Evolutionary conservation across 2,888 invertebrate species (phyloP).

Genomic region (Brenthis daphne): DNA sequence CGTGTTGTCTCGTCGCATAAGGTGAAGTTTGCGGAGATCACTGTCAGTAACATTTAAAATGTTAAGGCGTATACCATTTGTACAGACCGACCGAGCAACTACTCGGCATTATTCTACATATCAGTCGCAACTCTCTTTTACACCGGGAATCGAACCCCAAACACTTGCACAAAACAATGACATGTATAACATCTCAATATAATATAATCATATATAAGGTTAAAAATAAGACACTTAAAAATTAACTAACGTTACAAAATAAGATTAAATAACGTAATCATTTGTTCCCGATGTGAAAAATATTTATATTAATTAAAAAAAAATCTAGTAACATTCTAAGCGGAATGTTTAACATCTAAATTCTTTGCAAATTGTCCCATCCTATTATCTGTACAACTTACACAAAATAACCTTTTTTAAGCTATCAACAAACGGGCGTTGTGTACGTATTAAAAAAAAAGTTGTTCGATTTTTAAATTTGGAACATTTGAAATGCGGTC

Average conservation of each 20-base stretch:
- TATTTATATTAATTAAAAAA: conserved; percentile 66
- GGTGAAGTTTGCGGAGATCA: conserved; percentile 53
- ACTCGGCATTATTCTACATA: conserved; percentile 71
- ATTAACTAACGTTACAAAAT: conserved; percentile 82
- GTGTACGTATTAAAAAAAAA: conserved; percentile 67
- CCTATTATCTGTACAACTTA: conserved; percentile 81
- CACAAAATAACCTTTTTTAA: conserved; percentile 75
- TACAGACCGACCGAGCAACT: conserved; percentile 67
- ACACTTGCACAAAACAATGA: conserved; percentile 80
- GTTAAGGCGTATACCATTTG: conserved; percentile 80
- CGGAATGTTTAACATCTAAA: conserved; percentile 82
- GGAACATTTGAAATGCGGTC: conserved; percentile 72
- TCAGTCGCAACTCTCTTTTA: conserved; percentile 79
- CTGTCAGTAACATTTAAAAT: conserved; percentile 72
- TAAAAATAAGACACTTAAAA: conserved; percentile 79
- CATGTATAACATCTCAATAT: conserved; percentile 81
- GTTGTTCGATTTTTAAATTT: conserved; percentile 64
- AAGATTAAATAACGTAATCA: conserved; percentile 82
- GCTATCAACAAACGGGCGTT: conserved; percentile 75
- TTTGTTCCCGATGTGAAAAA: conserved; percentile 81
- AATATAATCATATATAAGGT: conserved; percentile 75
- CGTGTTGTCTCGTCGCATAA: conserved; percentile 28
- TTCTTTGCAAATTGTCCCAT: conserved; percentile 83
- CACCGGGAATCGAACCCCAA: conserved; percentile 69
- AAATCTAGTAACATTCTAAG: conserved; percentile 81